Evolutionary conservation across 2,888 invertebrate species (phyloP), one percentile per base, ranked within the genome.

Genomic region (Terebella lapidaria): DNA sequence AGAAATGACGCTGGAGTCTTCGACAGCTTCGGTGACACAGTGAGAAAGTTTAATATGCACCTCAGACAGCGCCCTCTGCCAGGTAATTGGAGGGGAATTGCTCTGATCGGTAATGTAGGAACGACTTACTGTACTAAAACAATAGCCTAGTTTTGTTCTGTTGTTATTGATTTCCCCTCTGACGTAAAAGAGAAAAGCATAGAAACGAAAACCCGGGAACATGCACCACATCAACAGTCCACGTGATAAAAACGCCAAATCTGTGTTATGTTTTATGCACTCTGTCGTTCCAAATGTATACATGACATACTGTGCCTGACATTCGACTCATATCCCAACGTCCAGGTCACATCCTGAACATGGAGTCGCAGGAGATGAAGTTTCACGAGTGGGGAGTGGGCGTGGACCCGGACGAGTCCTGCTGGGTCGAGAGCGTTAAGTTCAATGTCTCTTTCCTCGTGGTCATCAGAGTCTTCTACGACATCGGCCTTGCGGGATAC

Each of bases 281-380:
- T n/a, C n/a, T n/a, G n/a, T n/a, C n/a, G n/a, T n/a, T n/a, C n/a
- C n/a, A n/a, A n/a, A n/a, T n/a, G n/a, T n/a, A n/a, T n/a, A n/a
- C n/a, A n/a, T n/a, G n/a, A n/a, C n/a, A n/a, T n/a, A n/a, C n/a
- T n/a, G n/a, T n/a, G n/a, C n/a, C n/a, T n/a, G n/a, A n/a, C n/a
- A n/a, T n/a, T n/a, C n/a, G n/a, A n/a, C n/a, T n/a, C n/a, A n/a
- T n/a, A n/a, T n/a, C n/a, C n/a, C n/a, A n/a, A n/a, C n/a, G n/a
- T n/a, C n/a, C 59, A 77, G 77, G 76, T 35, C 67, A 67, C 1
- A 69, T 77, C 20, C 57, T 77, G 27, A 75, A 74, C 54, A 70
- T 77, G 25, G 77, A 76, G 53, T 72, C 75, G 0, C 72, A 72
- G 53, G 70, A 67, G 26, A 68, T 74, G 58, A 77, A 76, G 64